These are phyloP conservation scores for Laticauda laticaudata DNA, from an alignment of 2,113 vertebrate genomes.

Conservation along the genomic window DNA sequence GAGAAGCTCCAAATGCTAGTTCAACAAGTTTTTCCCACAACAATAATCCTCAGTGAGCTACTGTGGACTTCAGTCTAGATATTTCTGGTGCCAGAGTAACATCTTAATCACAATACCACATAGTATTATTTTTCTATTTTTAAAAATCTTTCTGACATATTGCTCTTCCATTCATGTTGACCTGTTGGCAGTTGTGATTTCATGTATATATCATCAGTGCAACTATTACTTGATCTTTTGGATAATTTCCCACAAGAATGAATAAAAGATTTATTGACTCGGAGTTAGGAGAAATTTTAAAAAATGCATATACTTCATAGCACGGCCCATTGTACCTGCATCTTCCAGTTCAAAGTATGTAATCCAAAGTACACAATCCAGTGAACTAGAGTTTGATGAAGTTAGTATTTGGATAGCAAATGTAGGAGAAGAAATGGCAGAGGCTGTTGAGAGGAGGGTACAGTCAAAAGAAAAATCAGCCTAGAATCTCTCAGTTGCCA, in stretches of 20 bases:
- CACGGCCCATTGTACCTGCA: neutral
- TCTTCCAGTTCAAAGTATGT: neutral
- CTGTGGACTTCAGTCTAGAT: neutral
- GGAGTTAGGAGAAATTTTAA: neutral
- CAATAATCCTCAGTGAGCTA: neutral
- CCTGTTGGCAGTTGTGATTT: neutral
- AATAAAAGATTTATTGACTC: neutral
- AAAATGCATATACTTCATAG: neutral
- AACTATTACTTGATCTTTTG: neutral
- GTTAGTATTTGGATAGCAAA: neutral
- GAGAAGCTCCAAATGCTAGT: neutral
- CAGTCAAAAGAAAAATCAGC: neutral
- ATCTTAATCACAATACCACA: neutral
- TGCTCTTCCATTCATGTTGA: neutral
- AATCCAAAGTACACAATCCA: neutral
- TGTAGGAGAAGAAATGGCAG: neutral
- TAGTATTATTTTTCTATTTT: neutral
- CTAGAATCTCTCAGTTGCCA: neutral
- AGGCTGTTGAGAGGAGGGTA: neutral
- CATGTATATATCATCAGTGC: neutral
- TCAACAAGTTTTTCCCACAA: neutral
- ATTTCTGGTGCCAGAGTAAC: neutral
- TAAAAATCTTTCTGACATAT: neutral
- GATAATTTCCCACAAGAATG: neutral
- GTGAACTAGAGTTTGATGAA: neutral